Evolutionary conservation across 2,797 vertebrate genomes (phyloP).

Genomic region (Pipistrellus pipistrellus): DNA sequence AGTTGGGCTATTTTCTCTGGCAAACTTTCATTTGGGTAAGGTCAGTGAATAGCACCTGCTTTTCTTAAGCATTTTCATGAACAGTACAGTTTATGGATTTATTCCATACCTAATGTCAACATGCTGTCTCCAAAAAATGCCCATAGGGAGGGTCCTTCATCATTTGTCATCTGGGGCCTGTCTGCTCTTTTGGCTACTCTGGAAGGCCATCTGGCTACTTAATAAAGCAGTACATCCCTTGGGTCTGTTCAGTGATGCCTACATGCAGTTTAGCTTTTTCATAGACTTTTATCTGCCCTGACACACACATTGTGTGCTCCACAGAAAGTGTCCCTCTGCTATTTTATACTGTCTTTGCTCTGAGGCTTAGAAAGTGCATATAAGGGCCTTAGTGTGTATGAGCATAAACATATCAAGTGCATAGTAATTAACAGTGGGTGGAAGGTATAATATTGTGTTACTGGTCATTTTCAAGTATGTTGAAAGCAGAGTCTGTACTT

Average conservation of each 20-base stretch:
- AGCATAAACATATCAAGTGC: not conserved
- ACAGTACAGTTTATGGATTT: constrained; percentile 68
- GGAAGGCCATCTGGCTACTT: constrained; percentile 82
- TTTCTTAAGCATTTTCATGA: constrained; percentile 75
- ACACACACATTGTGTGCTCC: not conserved
- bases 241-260: constrained; percentile 68
- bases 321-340: not conserved
- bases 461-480: constrained; percentile 43
- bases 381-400: not conserved
- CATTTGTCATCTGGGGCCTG: constrained; percentile 80
- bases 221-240: constrained; percentile 73
- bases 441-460: constrained; percentile 7
- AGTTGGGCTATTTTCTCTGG: constrained; percentile 66
- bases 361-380: not conserved
- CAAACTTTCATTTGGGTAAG: constrained; percentile 66
- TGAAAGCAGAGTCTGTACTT: constrained; percentile 56
- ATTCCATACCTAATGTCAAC: constrained; percentile 80
- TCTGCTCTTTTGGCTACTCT: constrained; percentile 80
- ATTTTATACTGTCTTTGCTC: constrained; percentile 8
- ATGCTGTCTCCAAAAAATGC: constrained; percentile 78
- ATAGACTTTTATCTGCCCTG: constrained; percentile 40
- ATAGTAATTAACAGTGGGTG: not conserved
- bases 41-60: constrained; percentile 72
- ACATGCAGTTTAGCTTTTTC: constrained; percentile 52
- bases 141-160: constrained; percentile 67